A percentile compares a stretch with the other conserved stretches of the same genome.
Evolutionary conservation across 2,797 vertebrate species (phyloP).

Genomic region (Lateolabrax maculatus): DNA sequence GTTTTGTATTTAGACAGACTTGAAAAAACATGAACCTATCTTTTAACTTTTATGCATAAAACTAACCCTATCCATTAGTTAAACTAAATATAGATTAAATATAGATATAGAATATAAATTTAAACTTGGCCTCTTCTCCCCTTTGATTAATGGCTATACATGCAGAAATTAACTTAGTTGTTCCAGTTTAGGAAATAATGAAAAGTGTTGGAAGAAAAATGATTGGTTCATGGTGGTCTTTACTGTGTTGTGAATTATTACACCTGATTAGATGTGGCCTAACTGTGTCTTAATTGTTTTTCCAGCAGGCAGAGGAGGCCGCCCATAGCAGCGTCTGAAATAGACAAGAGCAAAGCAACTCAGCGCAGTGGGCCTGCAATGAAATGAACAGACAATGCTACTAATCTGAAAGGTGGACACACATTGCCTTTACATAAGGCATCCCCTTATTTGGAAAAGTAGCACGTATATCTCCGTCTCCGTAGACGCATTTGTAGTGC

Average conservation of each 20-base stretch:
- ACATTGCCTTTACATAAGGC: neutral
- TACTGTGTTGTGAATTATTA: neutral
- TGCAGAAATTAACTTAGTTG: neutral
- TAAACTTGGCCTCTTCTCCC: neutral
- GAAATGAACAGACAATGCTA: slow-evolving; percentile 43
- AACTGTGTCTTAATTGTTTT: slow-evolving; percentile 25
- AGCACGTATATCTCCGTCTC: neutral
- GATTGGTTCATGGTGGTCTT: neutral
- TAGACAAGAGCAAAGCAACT: slow-evolving; percentile 28
- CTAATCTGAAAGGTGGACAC: neutral
- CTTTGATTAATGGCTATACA: neutral
- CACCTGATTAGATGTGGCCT: neutral
- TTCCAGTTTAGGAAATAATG: neutral
- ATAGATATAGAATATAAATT: too few species aligned
- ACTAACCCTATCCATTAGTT: neutral
- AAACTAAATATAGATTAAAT: neutral
- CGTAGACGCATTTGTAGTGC: slow-evolving; percentile 1
- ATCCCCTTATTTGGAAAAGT: neutral
- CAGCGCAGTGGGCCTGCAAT: slow-evolving; percentile 22
- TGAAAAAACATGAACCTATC: neutral
- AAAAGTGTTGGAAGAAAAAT: neutral
- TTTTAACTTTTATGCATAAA: neutral
- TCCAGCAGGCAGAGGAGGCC: slow-evolving; percentile 50
- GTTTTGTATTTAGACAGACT: neutral
- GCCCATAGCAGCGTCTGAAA: slow-evolving; percentile 8